Conservation (phyloP, 2,888 invertebrate genomes). For the Gastracanthus pulcherrimus region DNA sequence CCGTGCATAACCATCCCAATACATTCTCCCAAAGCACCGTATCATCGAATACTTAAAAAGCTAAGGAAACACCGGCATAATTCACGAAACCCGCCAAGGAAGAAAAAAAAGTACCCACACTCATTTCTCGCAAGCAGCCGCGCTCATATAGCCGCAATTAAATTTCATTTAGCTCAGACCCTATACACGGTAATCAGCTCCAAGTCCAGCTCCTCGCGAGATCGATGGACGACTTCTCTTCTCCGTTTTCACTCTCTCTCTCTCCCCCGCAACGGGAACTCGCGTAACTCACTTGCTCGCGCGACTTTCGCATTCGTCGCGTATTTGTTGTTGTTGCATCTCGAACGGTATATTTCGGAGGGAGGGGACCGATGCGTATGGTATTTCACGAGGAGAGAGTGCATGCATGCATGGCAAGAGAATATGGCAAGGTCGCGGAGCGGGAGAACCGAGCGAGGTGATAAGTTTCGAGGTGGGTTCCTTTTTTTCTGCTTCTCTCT, state of each 20-base stretch:
- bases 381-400: background rate
- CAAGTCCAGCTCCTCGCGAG: slow-evolving; percentile 19
- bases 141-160: slow-evolving; percentile 4
- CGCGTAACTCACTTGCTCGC: slow-evolving; percentile 43
- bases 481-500: background rate
- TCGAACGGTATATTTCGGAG: slow-evolving; percentile 20
- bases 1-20: too few relatives aligned
- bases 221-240: slow-evolving; percentile 54
- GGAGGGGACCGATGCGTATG: background rate
- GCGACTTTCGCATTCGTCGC: slow-evolving; percentile 26
- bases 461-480: background rate
- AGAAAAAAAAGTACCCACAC: background rate
- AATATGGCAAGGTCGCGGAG: slow-evolving; percentile 43
- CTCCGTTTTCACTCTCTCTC: slow-evolving; percentile 1
- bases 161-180: slow-evolving; percentile 21
- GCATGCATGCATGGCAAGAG: too few relatives aligned
- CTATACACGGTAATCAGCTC: slow-evolving; percentile 3
- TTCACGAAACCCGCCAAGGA: background rate
- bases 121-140: background rate
- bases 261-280: slow-evolving; percentile 40
- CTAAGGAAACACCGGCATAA: background rate
- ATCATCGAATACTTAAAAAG: too few relatives aligned
- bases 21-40: too few relatives aligned
- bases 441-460: background rate
- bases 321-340: slow-evolving; percentile 15